Conservation (phyloP, 2,113 vertebrate species). For the Takifugu bimaculatus region DNA sequence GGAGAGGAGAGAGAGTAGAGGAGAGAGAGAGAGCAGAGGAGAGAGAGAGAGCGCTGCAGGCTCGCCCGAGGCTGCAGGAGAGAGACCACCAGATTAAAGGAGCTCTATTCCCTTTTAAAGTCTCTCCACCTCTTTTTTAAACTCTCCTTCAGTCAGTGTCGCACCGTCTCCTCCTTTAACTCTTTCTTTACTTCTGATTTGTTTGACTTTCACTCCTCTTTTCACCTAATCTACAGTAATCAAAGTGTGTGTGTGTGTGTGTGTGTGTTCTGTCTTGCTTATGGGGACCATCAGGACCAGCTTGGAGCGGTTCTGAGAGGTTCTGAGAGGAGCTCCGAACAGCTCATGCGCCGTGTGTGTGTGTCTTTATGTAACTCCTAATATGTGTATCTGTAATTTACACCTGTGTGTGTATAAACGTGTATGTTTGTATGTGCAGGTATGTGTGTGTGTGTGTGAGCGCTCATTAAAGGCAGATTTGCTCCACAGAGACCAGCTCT, state of each 20-base stretch:
- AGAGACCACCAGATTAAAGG: constrained; percentile 48
- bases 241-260: constrained; percentile 5
- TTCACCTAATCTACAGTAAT: neutral
- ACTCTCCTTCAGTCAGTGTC: constrained; percentile 19
- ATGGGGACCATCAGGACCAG: too few relatives aligned
- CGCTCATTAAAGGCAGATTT: constrained; percentile 44
- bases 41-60: constrained; percentile 35
- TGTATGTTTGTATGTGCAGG: constrained; percentile 25
- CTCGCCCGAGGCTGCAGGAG: constrained; percentile 49
- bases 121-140: constrained; percentile 21
- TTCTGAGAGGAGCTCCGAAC: too few relatives aligned
- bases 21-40: neutral
- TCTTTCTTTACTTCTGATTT: neutral
- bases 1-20: neutral
- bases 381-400: too few relatives aligned
- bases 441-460: constrained; percentile 25
- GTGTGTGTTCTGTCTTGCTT: neutral
- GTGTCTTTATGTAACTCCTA: neutral
- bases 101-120: constrained; percentile 55
- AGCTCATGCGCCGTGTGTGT: too few relatives aligned
- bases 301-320: too few relatives aligned
- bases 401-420: neutral
- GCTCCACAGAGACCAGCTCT: constrained; percentile 47
- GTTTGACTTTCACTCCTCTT: constrained; percentile 37
- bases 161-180: neutral